phyloP scores from a whole-genome alignment of 1,140 invertebrate species.

The Plectrocnemia conspersa region DNA sequence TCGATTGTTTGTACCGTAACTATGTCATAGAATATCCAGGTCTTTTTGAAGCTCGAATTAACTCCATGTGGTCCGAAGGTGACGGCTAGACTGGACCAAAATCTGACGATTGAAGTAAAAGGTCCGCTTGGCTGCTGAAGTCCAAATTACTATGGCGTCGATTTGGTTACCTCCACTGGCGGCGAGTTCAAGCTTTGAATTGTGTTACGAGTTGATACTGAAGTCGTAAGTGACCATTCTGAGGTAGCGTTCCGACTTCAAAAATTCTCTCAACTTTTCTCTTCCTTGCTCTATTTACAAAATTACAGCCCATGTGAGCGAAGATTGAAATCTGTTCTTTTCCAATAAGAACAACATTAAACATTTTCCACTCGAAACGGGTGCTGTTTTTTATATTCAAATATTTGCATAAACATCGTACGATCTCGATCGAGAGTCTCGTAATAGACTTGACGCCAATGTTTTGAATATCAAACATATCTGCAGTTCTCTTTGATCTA shows the following conservation, averaged over 20 bases:
- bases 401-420: no score
- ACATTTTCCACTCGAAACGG: no score
- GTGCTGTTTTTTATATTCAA: no score
- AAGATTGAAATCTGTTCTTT: slow-evolving; percentile 21
- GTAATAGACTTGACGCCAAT: background rate
- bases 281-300: slow-evolving; percentile 17
- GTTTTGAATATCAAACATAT: slow-evolving; percentile 17
- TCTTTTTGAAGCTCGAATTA: no score
- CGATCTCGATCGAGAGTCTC: slow-evolving; percentile 9
- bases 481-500: background rate
- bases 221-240: slow-evolving; percentile 43
- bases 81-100: no score
- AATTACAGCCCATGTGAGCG: slow-evolving; percentile 1
- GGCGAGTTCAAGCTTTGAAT: no score
- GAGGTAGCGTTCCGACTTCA: slow-evolving; percentile 39
- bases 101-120: no score
- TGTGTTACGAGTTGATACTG: slow-evolving; percentile 60
- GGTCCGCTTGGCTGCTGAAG: no score
- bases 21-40: no score
- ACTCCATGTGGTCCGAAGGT: no score
- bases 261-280: slow-evolving; percentile 28
- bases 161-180: no score
- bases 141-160: slow-evolving; percentile 58
- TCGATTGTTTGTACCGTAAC: no score
- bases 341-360: slow-evolving; percentile 8